Base-by-base conservation (phyloP, 2,797 vertebrate species). In the Rhinella marina region DNA sequence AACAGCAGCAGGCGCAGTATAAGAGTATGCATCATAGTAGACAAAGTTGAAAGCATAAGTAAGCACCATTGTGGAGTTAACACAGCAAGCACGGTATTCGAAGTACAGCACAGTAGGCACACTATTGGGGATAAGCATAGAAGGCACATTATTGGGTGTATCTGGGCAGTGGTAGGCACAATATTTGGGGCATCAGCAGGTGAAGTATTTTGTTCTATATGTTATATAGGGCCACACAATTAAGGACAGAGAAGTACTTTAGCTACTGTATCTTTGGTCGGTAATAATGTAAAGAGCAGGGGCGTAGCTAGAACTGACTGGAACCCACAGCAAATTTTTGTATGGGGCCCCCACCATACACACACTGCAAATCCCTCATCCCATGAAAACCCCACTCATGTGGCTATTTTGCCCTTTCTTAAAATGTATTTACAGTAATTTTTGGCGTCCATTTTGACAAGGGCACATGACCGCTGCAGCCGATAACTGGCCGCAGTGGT, bases 201-300 rank as follows among this genome's bases (percentile, higher is more conserved):
- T 12, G 32, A 8, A 50, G 11, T 77, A 77, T 75, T 50, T 21
- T 73, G 8, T 50, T 50, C 14, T 23, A 56, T n/a, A n/a, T 32
- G 79, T 81, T 32, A 81, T 23, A 16, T 64, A 19, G 64, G 80
- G 61, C 25, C 61, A 81, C 80, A n/a, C 13, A 50, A 14, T 50
- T 48, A 62, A 41, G 27, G 25, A 12, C 41, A 25, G 13, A 12
- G 29, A 29, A 10, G 21, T 64, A 7, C 25, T n/a, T 59, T 10
- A 50, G 61, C 59, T 81, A 64, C 41, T 81, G 59, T 81, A 80
- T 59, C 77, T 25, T 19, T 25, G 59, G n/a, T 57, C 52, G 61
- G 72, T 48, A 64, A 17, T 62, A 85, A 88, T 73, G 48, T 2
- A 86, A 78, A 62, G 85, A n/a, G n/a, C n/a, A n/a, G n/a, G n/a